Evolutionary conservation across 2,113 vertebrate genomes (phyloP).

Genomic region (Mormoops blainvillei): DNA sequence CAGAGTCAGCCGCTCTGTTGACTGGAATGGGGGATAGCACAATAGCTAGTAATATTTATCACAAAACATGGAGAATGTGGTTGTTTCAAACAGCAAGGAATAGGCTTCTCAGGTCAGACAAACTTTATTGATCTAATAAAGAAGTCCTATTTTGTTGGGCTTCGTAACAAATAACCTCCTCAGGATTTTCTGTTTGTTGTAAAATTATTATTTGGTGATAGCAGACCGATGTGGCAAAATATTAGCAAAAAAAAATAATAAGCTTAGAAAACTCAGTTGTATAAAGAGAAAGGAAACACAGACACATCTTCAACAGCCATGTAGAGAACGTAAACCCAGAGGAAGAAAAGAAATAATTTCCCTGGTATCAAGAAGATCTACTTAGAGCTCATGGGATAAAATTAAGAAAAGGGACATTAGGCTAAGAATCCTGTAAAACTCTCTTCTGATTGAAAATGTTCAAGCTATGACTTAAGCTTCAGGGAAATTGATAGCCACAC

Average conservation of each 20-base stretch:
- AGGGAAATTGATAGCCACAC: constrained; percentile 1
- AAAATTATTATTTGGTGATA: constrained; percentile 15
- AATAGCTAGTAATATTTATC: background rate
- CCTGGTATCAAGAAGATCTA: background rate
- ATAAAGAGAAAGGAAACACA: constrained; percentile 9
- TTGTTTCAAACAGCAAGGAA: background rate
- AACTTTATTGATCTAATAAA: background rate
- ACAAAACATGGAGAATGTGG: background rate
- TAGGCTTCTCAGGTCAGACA: background rate
- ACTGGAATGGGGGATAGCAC: background rate
- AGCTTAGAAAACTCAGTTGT: background rate
- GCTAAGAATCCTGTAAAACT: constrained; percentile 11
- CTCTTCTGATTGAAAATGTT: constrained; percentile 16
- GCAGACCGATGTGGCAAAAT: background rate
- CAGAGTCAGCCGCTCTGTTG: background rate
- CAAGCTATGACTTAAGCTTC: constrained; percentile 6
- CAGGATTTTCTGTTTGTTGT: background rate
- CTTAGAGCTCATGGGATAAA: background rate
- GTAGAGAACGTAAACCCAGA: constrained; percentile 16
- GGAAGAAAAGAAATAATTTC: constrained; percentile 27
- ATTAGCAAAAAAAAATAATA: background rate
- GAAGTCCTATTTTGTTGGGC: background rate
- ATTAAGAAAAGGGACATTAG: constrained; percentile 21
- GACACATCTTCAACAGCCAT: background rate
- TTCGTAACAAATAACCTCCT: constrained; percentile 11